Base-by-base conservation (phyloP, 2,888 invertebrate genomes). In the Temnothorax unifasciatus region DNA sequence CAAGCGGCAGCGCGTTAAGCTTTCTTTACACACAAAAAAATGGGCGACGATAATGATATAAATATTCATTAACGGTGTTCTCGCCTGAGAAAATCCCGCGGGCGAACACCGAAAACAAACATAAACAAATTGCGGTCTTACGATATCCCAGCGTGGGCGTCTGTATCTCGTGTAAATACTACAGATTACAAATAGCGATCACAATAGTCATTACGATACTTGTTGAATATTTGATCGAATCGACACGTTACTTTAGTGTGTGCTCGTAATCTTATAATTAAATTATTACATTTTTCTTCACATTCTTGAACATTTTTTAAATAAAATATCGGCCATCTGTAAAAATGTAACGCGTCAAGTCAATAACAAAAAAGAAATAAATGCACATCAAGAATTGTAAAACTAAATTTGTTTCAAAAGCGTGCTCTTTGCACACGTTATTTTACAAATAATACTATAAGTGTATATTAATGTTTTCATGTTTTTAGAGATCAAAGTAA, bases 51-150 rank as follows among this genome's bases (percentile, higher is more conserved):
- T 91, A 89, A 89, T 76, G 76, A 76, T 86, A 90, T 91, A 91
- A 92, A 92, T 92, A 92, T 92, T 92, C 92, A 91, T 92, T 89
- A 89, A 88, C 73, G 81, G 69, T 21, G 57, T 79, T 83, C 73
- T 54, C 44, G 74, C 29, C 3, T 29, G 74, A 44, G 47, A 54
- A 69, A 85, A 76, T 84, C 54, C 74, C 21, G 50, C 13, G 25
- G 54, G 29, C 59, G 34, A 44, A 34, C 41, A 18, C 25, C 11
- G 69, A 52, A 83, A 89, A 82, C 66, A 64, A 79, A 73, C 69
- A 68, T 71, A 82, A 86, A 83, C 81, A 83, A 89, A 86, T 84
- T 52, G 52, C 34, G 69, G 54, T n/a, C 63, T 57, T 59, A 79
- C 83, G 87, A 85, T 47, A 64, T 73, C 54, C 71, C 76, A 68